These are phyloP conservation scores for Coregonus clupeaformis DNA, from an alignment of 2,113 vertebrate genomes.

Conservation along the genomic window DNA sequence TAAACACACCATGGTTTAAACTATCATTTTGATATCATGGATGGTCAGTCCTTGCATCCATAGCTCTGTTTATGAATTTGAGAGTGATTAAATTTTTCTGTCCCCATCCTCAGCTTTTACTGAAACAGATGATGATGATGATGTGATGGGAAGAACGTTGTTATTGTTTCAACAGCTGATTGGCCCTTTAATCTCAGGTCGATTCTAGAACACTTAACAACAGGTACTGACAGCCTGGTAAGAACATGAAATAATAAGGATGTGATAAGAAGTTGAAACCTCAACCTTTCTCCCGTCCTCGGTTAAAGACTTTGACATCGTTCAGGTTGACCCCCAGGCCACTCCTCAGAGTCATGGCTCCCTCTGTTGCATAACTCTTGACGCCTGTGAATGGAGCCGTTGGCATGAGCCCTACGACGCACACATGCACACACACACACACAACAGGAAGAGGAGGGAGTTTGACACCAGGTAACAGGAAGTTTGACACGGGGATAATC, in stretches of 20 bases:
- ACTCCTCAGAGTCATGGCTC: slow-evolving; percentile 77
- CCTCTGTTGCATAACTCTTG: slow-evolving; percentile 82
- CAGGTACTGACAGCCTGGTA: not conserved
- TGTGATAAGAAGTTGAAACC: slow-evolving; percentile 55
- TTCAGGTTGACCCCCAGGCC: slow-evolving; percentile 85
- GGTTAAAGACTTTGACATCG: slow-evolving; percentile 87
- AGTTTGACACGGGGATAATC: slow-evolving; percentile 64
- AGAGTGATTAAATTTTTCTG: too few species aligned
- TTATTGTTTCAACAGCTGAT: too few species aligned
- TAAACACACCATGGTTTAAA: too few species aligned
- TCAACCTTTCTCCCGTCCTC: slow-evolving; percentile 81
- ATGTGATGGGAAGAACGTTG: too few species aligned
- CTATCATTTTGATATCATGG: too few species aligned
- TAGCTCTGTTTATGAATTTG: too few species aligned
- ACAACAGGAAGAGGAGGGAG: slow-evolving; percentile 44
- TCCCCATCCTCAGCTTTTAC: too few species aligned
- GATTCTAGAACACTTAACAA: not conserved
- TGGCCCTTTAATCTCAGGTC: too few species aligned
- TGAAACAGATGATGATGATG: too few species aligned
- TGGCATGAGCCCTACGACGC: slow-evolving; percentile 79
- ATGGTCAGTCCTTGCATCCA: too few species aligned
- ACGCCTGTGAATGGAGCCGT: slow-evolving; percentile 85
- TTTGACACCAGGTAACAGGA: slow-evolving; percentile 12
- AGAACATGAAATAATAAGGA: slow-evolving; percentile 18
- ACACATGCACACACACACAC: slow-evolving; percentile 3